Evolutionary conservation across 1,140 invertebrate species (phyloP).

Genomic region (Achroia grisella): DNA sequence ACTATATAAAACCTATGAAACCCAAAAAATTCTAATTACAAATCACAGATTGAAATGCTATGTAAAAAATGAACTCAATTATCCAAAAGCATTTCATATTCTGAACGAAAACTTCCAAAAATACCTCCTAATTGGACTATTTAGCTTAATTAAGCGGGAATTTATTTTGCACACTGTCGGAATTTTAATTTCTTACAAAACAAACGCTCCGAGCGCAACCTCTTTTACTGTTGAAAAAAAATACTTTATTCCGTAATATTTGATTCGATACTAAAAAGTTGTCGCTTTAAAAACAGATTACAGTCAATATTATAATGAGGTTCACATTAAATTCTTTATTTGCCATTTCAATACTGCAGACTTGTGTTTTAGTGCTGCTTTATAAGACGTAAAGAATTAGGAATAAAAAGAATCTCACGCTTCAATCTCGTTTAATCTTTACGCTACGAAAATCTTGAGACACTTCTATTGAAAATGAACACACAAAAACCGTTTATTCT

Average conservation of each 20-base stretch:
- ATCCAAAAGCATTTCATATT: conserved; percentile 19
- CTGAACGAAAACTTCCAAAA: conserved; percentile 16
- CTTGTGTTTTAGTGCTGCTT: conserved; percentile 2
- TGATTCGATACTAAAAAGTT: conserved; percentile 1
- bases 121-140: conserved; percentile 26
- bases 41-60: not conserved
- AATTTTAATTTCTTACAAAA: conserved; percentile 27
- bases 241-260: not conserved
- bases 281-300: conserved; percentile 1
- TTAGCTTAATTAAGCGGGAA: conserved; percentile 26
- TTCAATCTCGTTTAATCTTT: no score
- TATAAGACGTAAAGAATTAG: no score
- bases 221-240: conserved; percentile 4
- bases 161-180: conserved; percentile 20
- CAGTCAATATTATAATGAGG: conserved; percentile 20
- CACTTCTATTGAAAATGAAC: no score
- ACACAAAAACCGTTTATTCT: no score
- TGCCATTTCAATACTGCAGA: conserved; percentile 17
- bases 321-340: conserved; percentile 22
- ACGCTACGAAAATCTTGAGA: not conserved
- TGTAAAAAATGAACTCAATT: conserved; percentile 11
- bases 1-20: no score
- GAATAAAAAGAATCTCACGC: no score
- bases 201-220: conserved; percentile 6
- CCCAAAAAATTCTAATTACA: no score